These are phyloP conservation scores for Porites lobata DNA, from an alignment of 92 coral and sea anemone species.

Conservation along the genomic window DNA sequence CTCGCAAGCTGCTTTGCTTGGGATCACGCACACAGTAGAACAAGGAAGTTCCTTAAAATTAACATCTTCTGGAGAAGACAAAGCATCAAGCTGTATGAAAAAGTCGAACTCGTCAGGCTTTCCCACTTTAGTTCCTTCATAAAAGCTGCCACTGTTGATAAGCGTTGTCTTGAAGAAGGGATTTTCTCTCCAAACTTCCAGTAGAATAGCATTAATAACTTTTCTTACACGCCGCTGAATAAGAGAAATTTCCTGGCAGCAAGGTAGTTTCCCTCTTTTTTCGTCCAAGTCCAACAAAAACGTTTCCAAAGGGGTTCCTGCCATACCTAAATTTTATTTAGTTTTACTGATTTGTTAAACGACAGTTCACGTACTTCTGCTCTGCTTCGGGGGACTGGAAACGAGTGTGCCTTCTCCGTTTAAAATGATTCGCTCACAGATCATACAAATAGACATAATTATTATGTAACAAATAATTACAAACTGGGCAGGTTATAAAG, in stretches of 20 bases:
- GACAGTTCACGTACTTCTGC: too few relatives aligned
- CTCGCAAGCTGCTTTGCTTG: not conserved
- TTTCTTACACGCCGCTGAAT: slow-evolving; percentile 30
- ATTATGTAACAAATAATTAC: not conserved
- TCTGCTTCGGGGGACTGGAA: too few relatives aligned
- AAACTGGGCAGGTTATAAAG: not conserved
- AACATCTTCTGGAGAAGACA: slow-evolving; percentile 38
- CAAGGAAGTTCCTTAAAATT: not conserved
- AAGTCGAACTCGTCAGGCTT: slow-evolving; percentile 70
- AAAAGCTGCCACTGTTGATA: slow-evolving; percentile 58
- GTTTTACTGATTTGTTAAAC: too few relatives aligned
- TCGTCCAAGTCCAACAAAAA: not conserved
- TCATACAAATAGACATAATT: too few relatives aligned
- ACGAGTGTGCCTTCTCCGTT: too few relatives aligned
- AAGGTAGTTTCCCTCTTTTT: not conserved
- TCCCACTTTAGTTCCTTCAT: slow-evolving; percentile 61
- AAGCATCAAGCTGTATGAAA: slow-evolving; percentile 41
- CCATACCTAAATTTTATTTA: not conserved
- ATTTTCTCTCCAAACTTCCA: slow-evolving; percentile 17
- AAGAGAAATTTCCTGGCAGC: slow-evolving; percentile 1
- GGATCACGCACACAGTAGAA: not conserved
- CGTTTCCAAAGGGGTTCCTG: not conserved
- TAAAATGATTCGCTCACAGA: too few relatives aligned
- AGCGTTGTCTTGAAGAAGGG: slow-evolving; percentile 38
- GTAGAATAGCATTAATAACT: slow-evolving; percentile 19